Percentiles rank a stretch among this genome's conserved stretches.
Evolutionary conservation across 2,797 vertebrate genomes (phyloP).

Genomic region (Lacerta bilineata): DNA sequence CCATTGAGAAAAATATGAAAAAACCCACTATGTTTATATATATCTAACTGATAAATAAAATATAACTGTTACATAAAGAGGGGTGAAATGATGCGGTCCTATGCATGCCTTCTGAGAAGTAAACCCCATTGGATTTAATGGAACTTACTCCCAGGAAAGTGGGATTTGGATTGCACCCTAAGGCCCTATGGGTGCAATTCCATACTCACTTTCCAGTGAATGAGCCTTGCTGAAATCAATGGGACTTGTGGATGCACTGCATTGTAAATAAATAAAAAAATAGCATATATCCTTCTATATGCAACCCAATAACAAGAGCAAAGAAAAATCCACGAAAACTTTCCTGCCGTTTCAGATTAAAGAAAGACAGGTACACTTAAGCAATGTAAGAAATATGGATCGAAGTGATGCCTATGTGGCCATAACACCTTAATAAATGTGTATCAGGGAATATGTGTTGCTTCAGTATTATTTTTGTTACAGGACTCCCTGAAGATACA

Average conservation of each 20-base stretch:
- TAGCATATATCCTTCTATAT: no score
- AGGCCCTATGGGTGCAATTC: no score
- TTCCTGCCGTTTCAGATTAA: neutral
- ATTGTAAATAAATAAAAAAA: no score
- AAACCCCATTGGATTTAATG: no score
- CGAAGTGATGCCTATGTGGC: neutral
- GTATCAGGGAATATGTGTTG: constrained; percentile 17
- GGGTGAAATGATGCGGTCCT: neutral
- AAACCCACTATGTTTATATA: neutral
- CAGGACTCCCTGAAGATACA: constrained; percentile 30
- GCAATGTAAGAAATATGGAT: neutral
- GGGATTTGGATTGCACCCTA: no score
- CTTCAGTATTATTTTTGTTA: constrained; percentile 17
- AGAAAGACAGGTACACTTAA: neutral
- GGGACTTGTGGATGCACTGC: no score
- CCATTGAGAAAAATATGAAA: neutral
- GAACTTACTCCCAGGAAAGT: no score
- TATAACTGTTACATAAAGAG: neutral
- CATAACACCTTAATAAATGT: neutral
- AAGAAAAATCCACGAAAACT: neutral
- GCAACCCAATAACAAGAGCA: neutral
- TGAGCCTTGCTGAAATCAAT: no score
- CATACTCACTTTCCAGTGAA: no score
- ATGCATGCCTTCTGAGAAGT: no score
- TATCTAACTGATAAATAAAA: neutral